phyloP scores from a whole-genome alignment of 2,113 vertebrate genomes.

The Larimichthys polyactis region DNA sequence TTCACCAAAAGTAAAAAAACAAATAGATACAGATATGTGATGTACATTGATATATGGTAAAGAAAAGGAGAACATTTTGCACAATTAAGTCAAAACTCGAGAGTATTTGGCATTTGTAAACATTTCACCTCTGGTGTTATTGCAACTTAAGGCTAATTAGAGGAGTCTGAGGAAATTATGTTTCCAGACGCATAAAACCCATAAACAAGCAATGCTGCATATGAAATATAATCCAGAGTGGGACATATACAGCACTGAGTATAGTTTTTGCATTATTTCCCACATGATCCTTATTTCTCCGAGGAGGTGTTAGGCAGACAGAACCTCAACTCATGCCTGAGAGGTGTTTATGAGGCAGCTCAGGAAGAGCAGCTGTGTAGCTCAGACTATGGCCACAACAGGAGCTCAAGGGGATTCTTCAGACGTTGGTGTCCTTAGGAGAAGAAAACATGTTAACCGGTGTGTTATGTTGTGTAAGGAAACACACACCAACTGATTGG shows the following conservation, averaged over 20 bases:
- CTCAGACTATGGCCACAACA: conserved; percentile 22
- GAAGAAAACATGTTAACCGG: conserved; percentile 29
- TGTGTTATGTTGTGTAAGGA: conserved; percentile 20
- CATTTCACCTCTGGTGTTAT: not conserved
- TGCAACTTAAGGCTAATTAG: not conserved
- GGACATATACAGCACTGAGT: conserved; percentile 19
- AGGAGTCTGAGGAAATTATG: not conserved
- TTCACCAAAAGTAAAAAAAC: not conserved
- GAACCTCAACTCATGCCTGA: conserved; percentile 37
- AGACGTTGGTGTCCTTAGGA: conserved; percentile 20
- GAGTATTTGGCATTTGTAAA: not conserved
- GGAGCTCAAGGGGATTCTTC: conserved; percentile 25
- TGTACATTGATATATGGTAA: not conserved
- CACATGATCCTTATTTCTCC: conserved; percentile 46
- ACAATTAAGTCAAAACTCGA: not conserved
- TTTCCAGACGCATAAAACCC: conserved; percentile 23
- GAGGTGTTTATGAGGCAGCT: conserved; percentile 52
- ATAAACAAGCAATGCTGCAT: conserved; percentile 10
- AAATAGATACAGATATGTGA: not conserved
- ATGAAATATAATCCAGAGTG: conserved; percentile 23
- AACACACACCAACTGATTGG: conserved; percentile 21
- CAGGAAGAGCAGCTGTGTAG: conserved; percentile 43
- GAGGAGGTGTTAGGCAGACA: conserved; percentile 26
- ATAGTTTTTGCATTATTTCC: conserved; percentile 46
- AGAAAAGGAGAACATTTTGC: not conserved